Percentiles rank a stretch among this genome's conserved stretches.
Conservation (phyloP, 2,113 vertebrate genomes). For the Hydrolagus affinis region DNA sequence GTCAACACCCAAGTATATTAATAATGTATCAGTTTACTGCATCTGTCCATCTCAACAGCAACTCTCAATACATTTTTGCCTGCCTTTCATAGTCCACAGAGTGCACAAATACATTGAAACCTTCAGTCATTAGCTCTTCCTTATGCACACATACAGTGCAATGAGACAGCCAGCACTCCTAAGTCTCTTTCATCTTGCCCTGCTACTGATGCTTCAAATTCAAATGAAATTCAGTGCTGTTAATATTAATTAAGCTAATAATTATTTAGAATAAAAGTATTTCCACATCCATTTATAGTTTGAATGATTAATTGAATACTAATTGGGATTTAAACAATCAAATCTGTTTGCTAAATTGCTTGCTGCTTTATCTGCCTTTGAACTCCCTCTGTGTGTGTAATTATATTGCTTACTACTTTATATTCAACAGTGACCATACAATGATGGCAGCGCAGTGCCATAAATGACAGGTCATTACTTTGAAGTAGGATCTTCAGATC, state of each 20-base stretch:
- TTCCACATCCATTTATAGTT: not conserved
- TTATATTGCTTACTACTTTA: not conserved
- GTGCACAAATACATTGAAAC: too few relatives aligned
- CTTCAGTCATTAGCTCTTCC: too few relatives aligned
- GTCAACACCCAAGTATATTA: too few relatives aligned
- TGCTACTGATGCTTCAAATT: not conserved
- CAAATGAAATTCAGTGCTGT: not conserved
- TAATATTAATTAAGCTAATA: not conserved
- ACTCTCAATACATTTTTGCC: too few relatives aligned
- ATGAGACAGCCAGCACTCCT: too few relatives aligned
- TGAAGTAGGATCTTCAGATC: not conserved
- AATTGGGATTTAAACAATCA: not conserved
- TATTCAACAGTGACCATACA: not conserved
- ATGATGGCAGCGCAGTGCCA: not conserved
- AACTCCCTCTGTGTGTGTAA: not conserved
- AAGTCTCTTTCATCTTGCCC: too few relatives aligned
- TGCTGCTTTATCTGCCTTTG: not conserved
- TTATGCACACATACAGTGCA: too few relatives aligned
- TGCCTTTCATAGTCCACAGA: too few relatives aligned
- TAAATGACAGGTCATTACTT: not conserved
- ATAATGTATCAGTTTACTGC: too few relatives aligned
- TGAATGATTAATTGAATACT: conserved; percentile 2
- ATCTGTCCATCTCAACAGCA: too few relatives aligned
- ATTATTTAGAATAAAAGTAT: not conserved
- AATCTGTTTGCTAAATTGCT: not conserved